Base-by-base conservation (phyloP, 2,113 vertebrate genomes). In the Oceanodroma tethys region DNA sequence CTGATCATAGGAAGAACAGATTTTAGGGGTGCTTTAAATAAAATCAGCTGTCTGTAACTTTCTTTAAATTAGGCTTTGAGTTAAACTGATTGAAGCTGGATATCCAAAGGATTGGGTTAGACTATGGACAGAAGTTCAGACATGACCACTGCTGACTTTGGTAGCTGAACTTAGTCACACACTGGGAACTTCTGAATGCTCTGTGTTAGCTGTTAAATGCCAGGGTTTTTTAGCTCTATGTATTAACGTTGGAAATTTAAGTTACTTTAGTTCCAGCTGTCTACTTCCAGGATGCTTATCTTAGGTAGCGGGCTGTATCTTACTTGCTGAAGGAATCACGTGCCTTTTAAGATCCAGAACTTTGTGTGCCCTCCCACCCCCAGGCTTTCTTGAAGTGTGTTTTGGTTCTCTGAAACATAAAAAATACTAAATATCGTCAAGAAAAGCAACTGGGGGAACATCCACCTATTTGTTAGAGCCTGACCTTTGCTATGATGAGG, bases 291-390 rank as follows among this genome's bases (percentile, higher is more conserved):
- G 81, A 13, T 70, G 55, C 16, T 65, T 73, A 13, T 30, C 26
- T 68, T 76, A 6, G 0, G 8, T 43, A 56, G 45, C 55, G 70
- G 55, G 19, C 40, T 76, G 14, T 58, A n/a, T 29, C 59, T 30
- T 6, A 32, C 48, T 86, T 83, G 40, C 17, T 70, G 21, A 58
- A 85, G 78, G 55, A 58, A 58, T 65, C 4, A 1, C 20, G 9
- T 53, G 4, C 23, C 13, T 84, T 65, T 72, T 56, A 59, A 93
- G 38, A 52, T 60, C 13, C 36, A 78, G 42, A 34, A 11, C 14
- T 65, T 6, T 3, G 2, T 32, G 18, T 36, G 21, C 1, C 27
- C 1, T 5, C 5, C 4, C 6, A 3, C 7, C 4, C 6, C 3
- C 22, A 5, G 12, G 22, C 14, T 30, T 60, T 80, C 53, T 43